Conservation (phyloP, 2,797 vertebrate species). For the Menidia menidia region DNA sequence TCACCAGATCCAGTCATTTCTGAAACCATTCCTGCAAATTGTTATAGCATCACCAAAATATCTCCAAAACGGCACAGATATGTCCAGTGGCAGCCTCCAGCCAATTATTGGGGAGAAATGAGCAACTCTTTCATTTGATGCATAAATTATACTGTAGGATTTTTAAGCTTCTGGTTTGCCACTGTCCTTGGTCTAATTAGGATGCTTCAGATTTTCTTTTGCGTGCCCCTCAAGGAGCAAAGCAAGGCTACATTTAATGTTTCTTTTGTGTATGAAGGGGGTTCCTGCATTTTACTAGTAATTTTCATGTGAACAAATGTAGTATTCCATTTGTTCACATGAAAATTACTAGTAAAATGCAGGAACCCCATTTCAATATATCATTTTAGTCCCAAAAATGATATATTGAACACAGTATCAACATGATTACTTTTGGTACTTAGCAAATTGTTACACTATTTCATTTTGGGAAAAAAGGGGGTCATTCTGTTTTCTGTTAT, state of each 20-base stretch:
- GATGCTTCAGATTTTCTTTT: slow-evolving; percentile 1
- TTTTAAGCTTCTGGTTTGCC: background rate
- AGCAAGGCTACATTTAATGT: too few relatives aligned
- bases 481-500: background rate
- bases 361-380: background rate
- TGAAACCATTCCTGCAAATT: background rate
- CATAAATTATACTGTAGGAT: background rate
- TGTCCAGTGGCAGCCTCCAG: background rate
- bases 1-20: background rate
- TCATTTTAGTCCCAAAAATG: too few relatives aligned
- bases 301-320: background rate
- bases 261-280: too few relatives aligned
- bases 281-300: background rate
- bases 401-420: too few relatives aligned
- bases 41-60: background rate
- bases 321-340: background rate
- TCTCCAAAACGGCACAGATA: background rate
- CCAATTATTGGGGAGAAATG: background rate
- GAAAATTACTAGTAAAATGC: too few relatives aligned
- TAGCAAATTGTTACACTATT: too few relatives aligned
- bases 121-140: background rate
- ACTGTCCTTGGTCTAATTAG: background rate
- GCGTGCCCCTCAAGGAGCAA: background rate
- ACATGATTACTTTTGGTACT: too few relatives aligned
- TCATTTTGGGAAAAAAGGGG: background rate